Conservation (phyloP, 2,797 vertebrate genomes). For the Hirundo rustica region DNA sequence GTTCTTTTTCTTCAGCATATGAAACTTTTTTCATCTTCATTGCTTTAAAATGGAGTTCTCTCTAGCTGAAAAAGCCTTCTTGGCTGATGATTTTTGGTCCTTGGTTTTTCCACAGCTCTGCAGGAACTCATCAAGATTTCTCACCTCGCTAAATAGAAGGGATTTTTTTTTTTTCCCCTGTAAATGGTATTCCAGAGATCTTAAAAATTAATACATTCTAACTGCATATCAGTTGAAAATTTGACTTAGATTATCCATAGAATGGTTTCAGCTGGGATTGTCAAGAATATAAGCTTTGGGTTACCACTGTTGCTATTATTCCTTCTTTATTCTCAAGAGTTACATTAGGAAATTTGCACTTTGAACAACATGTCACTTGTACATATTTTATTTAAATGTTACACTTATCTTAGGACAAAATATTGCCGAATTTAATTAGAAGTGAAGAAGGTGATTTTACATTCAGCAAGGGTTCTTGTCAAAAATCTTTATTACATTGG, state of each 20-base stretch:
- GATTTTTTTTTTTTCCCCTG: neutral
- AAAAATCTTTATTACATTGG: neutral
- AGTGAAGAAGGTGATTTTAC: neutral
- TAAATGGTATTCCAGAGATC: neutral
- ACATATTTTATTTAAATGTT: neutral
- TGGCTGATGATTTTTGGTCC: neutral
- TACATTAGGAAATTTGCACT: neutral
- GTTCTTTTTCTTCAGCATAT: constrained; percentile 4
- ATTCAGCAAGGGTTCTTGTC: neutral
- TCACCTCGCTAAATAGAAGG: neutral
- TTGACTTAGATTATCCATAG: neutral
- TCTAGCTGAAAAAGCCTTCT: neutral
- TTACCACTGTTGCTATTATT: neutral
- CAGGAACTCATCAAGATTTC: neutral
- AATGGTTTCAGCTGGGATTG: neutral
- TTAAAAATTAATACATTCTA: neutral
- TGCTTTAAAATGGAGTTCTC: neutral
- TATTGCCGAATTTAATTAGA: neutral
- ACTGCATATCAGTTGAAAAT: neutral
- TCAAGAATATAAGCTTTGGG: neutral
- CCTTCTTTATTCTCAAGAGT: neutral
- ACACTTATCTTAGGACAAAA: neutral
- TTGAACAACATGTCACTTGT: neutral
- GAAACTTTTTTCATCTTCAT: neutral
- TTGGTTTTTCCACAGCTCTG: neutral